These are phyloP conservation scores for Sebastes fasciatus DNA, from an alignment of 2,113 vertebrate genomes.

Conservation along the genomic window DNA sequence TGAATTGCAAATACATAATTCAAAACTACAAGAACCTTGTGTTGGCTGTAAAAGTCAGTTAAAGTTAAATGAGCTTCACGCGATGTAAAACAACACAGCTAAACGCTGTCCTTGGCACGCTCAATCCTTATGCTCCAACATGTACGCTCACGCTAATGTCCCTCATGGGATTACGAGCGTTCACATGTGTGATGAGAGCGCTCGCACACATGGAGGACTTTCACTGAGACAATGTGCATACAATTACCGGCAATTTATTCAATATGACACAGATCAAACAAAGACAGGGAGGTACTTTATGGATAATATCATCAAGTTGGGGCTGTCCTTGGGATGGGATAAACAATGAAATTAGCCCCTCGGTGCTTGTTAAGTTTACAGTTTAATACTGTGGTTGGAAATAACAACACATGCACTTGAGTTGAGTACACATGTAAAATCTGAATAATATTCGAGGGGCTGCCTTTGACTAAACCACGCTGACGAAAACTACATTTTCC, in stretches of 20 bases:
- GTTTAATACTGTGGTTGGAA: background rate
- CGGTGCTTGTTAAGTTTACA: conserved; percentile 43
- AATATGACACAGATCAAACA: conserved; percentile 46
- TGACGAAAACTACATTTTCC: background rate
- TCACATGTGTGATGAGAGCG: conserved; percentile 1
- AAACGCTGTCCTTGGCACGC: conserved; percentile 49
- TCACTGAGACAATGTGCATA: background rate
- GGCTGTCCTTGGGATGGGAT: conserved; percentile 47
- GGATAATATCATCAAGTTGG: conserved; percentile 28
- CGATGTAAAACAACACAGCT: conserved; percentile 29
- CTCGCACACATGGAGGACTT: conserved; percentile 14
- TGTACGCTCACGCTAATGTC: conserved; percentile 40
- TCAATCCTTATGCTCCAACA: conserved; percentile 28
- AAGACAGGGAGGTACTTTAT: conserved; percentile 17
- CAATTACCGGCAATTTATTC: conserved; percentile 25
- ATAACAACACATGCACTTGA: background rate
- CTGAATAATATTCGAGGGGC: background rate
- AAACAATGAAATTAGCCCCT: conserved; percentile 33
- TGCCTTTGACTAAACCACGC: background rate
- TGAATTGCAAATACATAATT: conserved; percentile 54
- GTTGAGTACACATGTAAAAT: background rate
- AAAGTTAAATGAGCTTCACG: conserved; percentile 25
- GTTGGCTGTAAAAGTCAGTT: background rate
- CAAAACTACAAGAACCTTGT: background rate
- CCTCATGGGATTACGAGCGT: conserved; percentile 41